Base-by-base conservation (phyloP, 2,113 vertebrate species). In the Pungitius pungitius region DNA sequence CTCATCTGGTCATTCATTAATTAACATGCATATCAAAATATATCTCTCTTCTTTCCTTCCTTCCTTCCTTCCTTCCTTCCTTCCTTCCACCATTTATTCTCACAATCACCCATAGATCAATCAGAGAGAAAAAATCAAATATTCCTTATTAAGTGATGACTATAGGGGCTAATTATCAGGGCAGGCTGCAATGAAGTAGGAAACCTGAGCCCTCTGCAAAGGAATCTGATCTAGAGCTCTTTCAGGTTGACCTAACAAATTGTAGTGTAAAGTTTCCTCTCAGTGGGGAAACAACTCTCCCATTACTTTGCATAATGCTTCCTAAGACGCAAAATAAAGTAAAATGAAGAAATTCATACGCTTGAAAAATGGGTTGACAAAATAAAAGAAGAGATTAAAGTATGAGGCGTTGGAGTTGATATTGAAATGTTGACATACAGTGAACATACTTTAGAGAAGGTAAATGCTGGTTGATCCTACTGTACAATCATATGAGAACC, bases 231-330 rank as follows among this genome's bases (percentile, higher is more conserved):
- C 84, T 37, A 1, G 18, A 49, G 64, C 65, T 60, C 72, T 83
- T 80, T 84, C 73, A 77, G 80, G 75, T 79, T 60, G 47, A 67
- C 81, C 85, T 84, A 82, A 81, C 88, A 90, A 89, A 92, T 93
- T 93, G 85, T 73, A 81, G 76, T 78, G 17, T 78, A 71, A 73
- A 26, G 78, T 84, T 87, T 85, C 81, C 27, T 49, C 60, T 62
- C 30, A 78, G 58, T 47, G 63, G 81, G 61, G 40, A 82, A 70
- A 35, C 61, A 57, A 54, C 42, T 63, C 58, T 40, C 22, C 8
- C 26, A 70, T 59, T 37, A 22, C 12, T 55, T 35, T 42, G 14
- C 5, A 49, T 54, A 77, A 22, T 59, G 24, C 26, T 60, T 58
- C 33, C 10, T 3, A 40, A 3, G 40, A 56, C 15, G 30, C 42